Evolutionary conservation across 2,888 invertebrate species (phyloP).

Genomic region (Drosophila nr. fundita): DNA sequence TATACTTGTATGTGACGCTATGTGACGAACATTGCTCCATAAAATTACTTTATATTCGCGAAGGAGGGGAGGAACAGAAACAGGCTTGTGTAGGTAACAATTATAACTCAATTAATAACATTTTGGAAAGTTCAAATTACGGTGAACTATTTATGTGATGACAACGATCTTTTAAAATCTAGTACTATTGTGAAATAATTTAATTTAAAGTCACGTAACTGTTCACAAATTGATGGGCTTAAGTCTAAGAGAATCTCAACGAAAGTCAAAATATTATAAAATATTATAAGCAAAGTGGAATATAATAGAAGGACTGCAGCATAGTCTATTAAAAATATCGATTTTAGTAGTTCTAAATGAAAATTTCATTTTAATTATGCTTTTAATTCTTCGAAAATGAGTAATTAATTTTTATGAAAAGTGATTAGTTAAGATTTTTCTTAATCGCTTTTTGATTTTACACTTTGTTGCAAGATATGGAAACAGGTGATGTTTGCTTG

Average conservation of each 20-base stretch:
- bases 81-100: slow-evolving; percentile 2
- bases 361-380: neutral
- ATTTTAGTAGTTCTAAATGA: neutral
- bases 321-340: neutral
- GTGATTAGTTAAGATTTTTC: neutral
- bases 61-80: neutral
- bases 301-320: neutral
- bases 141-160: neutral
- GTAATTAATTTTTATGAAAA: neutral
- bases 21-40: slow-evolving; percentile 30
- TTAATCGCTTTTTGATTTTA: neutral
- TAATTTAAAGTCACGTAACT: neutral
- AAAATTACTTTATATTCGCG: neutral
- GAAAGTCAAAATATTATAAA: neutral
- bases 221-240: neutral
- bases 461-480: neutral
- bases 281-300: neutral
- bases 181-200: neutral
- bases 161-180: neutral
- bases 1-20: slow-evolving; percentile 25
- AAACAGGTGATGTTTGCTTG: slow-evolving; percentile 40
- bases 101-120: neutral
- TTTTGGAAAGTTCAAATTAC: neutral
- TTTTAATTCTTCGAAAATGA: neutral
- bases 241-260: neutral